phyloP scores from a whole-genome alignment of 2,888 invertebrate genomes.

The Oscheius sp. region DNA sequence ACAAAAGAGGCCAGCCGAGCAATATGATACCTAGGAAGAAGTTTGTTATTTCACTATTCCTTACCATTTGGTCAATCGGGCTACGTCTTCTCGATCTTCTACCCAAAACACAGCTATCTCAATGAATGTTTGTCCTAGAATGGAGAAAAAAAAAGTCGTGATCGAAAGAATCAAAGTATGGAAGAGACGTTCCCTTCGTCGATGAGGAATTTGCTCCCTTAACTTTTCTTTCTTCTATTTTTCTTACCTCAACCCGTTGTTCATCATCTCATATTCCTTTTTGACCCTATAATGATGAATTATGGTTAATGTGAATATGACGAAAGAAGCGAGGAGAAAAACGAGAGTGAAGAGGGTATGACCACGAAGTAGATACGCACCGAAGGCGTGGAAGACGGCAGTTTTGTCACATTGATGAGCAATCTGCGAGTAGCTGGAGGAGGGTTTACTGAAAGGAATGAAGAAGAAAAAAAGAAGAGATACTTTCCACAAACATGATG shows the following conservation, averaged over 20 bases:
- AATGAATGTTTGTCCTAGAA: constrained; percentile 65
- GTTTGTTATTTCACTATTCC: background rate
- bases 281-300: constrained; percentile 64
- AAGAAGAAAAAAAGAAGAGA: background rate
- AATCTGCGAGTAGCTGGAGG: constrained; percentile 63
- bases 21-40: constrained; percentile 45
- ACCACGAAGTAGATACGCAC: constrained; percentile 55
- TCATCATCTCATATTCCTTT: constrained; percentile 60
- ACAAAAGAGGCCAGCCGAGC: constrained; percentile 65
- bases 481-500: constrained; percentile 42
- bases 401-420: constrained; percentile 63
- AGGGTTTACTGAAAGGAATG: constrained; percentile 34
- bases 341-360: constrained; percentile 67
- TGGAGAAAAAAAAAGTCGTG: constrained; percentile 62
- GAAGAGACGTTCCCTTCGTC: constrained; percentile 65
- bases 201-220: constrained; percentile 65
- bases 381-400: constrained; percentile 64
- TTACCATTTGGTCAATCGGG: constrained; percentile 45
- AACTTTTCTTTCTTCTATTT: background rate
- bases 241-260: constrained; percentile 45
- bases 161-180: constrained; percentile 67
- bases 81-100: constrained; percentile 59
- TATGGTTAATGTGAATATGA: constrained; percentile 65
- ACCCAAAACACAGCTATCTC: constrained; percentile 69
- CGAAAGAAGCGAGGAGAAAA: constrained; percentile 62